Conservation (phyloP, 2,888 invertebrate genomes). For the Apantesis nais region DNA sequence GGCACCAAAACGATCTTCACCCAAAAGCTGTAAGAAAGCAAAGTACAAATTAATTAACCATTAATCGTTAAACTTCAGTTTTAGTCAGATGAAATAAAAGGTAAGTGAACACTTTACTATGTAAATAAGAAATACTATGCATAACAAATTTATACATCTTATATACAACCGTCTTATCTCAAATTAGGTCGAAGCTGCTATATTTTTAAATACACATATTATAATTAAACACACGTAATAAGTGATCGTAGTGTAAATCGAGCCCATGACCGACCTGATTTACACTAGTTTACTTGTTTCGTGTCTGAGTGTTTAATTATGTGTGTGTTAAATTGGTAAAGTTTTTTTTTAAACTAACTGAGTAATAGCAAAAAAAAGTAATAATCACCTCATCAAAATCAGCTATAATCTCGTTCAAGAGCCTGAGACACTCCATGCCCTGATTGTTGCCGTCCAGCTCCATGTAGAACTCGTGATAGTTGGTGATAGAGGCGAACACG, state of each 20-base stretch:
- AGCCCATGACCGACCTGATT: too few relatives aligned
- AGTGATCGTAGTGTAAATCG: too few relatives aligned
- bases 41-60: neutral
- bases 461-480: slow-evolving; percentile 97
- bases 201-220: too few relatives aligned
- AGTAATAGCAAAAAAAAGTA: neutral
- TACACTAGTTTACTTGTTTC: too few relatives aligned
- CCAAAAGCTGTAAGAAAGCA: slow-evolving; percentile 86
- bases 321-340: too few relatives aligned
- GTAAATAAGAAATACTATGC: too few relatives aligned
- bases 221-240: too few relatives aligned
- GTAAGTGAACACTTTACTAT: neutral
- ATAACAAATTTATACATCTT: neutral
- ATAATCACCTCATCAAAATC: slow-evolving; percentile 94
- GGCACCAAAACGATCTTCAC: slow-evolving; percentile 93
- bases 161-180: neutral
- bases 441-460: slow-evolving; percentile 97
- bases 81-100: neutral
- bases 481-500: slow-evolving; percentile 96
- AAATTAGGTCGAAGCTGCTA: neutral
- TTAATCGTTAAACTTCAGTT: neutral
- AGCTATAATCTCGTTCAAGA: slow-evolving; percentile 96
- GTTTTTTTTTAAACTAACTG: too few relatives aligned
- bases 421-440: slow-evolving; percentile 94
- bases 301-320: too few relatives aligned